Base-by-base conservation (phyloP, 2,113 vertebrate genomes). In the Danio rerio region DNA sequence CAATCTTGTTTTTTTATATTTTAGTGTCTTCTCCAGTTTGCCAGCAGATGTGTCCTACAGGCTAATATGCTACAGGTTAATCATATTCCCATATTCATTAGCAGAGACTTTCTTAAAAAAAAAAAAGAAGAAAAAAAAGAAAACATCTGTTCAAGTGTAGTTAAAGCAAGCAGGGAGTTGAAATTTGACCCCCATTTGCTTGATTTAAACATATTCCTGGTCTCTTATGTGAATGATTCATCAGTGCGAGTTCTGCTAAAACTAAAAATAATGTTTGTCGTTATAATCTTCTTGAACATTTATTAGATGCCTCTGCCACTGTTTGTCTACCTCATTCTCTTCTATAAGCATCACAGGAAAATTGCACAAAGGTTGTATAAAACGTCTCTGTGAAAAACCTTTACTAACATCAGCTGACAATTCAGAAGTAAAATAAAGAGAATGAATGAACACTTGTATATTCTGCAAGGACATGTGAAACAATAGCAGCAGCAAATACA, bases 11-110 rank as follows among this genome's bases (percentile, higher is more conserved):
- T 50, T 70, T 47, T 70, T 11, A 12, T 49, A 50, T 71, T 71
- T 71, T n/a, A 3, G 11, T 21, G 9, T 50, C 12, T 11, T 50
- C 47, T 70, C 68, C 18, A 15, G 47, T 70, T 12, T 69, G 16
- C 16, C 43, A 63, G 61, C 13, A 5, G 62, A 65, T 43, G 62
- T 16, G 62, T 65, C 62, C 40, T 65, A 42, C 62, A 43, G 15
- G 15, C 31, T 8, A 40, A 43, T 31, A 65, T 43, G 40, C 40
- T 43, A n/a, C 7, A 9, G 63, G 13, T 43, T 16, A 43, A 43
- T 43, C 40, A 66, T 66, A 9, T 11, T 31, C 71, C 45, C 12
- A 2, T 20, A 45, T 66, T 81, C 63, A 65, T 84, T 81, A 84
- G 45, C 53, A 52, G n/a, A n/a, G n/a, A n/a, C n/a, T 45, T 62